Evolutionary conservation across 2,888 invertebrate genomes (phyloP).

Genomic region (Latheticus oryzae): DNA sequence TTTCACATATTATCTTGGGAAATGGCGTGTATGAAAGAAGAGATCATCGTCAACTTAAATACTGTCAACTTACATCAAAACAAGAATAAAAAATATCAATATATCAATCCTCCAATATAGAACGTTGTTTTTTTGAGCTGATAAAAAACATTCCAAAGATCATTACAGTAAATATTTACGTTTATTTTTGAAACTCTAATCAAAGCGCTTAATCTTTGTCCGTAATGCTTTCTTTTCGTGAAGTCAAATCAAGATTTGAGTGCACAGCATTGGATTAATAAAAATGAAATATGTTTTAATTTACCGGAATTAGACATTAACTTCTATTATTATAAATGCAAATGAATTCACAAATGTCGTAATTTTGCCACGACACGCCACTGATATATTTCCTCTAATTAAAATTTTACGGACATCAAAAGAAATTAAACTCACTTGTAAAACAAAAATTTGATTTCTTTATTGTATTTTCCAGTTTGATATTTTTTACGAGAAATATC

Average conservation of each 20-base stretch:
- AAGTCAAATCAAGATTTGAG: constrained; percentile 26
- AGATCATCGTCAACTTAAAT: constrained; percentile 4
- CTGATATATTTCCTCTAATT: constrained; percentile 17
- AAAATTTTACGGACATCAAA: constrained; percentile 14
- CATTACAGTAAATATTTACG: constrained; percentile 14
- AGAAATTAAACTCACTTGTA: constrained; percentile 8
- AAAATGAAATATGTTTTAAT: constrained; percentile 36
- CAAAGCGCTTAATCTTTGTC: constrained; percentile 15
- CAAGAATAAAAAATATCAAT: background rate
- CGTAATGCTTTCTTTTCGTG: constrained; percentile 31
- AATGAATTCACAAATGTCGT: constrained; percentile 28
- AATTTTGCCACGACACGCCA: constrained; percentile 28
- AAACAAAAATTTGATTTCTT: constrained; percentile 8
- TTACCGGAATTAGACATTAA: constrained; percentile 31
- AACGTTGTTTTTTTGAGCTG: background rate
- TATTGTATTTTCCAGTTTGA: background rate
- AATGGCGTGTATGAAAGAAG: constrained; percentile 11
- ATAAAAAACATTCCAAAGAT: constrained; percentile 7
- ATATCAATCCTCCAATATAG: background rate
- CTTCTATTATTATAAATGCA: constrained; percentile 26
- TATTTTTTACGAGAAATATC: constrained; percentile 2
- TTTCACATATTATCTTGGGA: constrained; percentile 5
- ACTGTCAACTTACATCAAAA: constrained; percentile 2
- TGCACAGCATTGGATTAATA: constrained; percentile 18
- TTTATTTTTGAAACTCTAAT: constrained; percentile 20